Percentiles rank a stretch among this genome's conserved stretches.
Conservation (phyloP, 2,113 vertebrate genomes). For the Bufo gargarizans region DNA sequence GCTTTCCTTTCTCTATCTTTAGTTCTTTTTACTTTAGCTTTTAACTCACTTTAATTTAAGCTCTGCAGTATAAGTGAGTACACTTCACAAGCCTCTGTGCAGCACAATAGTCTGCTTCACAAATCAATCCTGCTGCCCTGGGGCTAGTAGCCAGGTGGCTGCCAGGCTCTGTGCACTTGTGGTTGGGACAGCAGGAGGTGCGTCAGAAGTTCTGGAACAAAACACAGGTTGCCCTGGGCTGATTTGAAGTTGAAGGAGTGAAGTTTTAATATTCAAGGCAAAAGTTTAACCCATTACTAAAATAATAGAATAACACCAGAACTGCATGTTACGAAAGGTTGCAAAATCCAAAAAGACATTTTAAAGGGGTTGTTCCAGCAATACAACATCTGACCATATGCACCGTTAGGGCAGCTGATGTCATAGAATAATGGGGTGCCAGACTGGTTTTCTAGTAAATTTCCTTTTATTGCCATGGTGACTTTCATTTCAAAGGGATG, state of each 20-base stretch:
- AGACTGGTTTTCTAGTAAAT: too few relatives aligned
- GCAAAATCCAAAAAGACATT: background rate
- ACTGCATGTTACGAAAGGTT: background rate
- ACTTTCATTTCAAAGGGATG: too few relatives aligned
- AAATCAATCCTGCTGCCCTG: constrained; percentile 47
- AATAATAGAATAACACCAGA: background rate
- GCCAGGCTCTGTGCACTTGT: constrained; percentile 50
- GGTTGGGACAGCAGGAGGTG: constrained; percentile 54
- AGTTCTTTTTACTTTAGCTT: constrained; percentile 4
- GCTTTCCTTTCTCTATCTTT: background rate
- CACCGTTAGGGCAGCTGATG: background rate
- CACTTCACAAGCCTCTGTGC: background rate
- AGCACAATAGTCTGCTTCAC: constrained; percentile 47
- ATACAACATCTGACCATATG: background rate
- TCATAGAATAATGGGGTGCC: too few relatives aligned
- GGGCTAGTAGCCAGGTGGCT: constrained; percentile 57
- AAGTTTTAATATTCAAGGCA: constrained; percentile 33
- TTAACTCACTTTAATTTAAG: constrained; percentile 9
- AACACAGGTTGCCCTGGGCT: constrained; percentile 52
- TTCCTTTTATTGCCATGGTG: too few relatives aligned
- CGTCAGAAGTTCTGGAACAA: constrained; percentile 57
- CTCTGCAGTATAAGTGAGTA: background rate
- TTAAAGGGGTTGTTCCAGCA: background rate
- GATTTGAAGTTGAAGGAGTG: constrained; percentile 25
- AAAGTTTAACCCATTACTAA: constrained; percentile 28